Evolutionary conservation across 2,113 vertebrate genomes (phyloP).

Genomic region (Hydrolagus affinis): DNA sequence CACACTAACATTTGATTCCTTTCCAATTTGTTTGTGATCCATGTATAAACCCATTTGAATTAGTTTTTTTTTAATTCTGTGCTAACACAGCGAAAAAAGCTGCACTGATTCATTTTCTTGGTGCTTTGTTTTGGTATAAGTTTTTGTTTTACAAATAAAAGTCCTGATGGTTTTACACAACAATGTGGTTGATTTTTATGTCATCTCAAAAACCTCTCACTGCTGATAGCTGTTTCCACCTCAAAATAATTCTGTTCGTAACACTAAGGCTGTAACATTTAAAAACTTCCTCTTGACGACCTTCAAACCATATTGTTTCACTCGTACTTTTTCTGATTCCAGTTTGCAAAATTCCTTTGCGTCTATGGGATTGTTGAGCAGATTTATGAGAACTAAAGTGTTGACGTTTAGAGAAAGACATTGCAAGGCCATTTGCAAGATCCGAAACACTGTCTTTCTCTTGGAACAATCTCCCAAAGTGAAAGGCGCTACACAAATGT

Average conservation of each 20-base stretch:
- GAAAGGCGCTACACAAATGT: no score
- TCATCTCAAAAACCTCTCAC: conserved; percentile 4
- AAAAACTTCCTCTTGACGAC: neutral
- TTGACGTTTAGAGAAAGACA: no score
- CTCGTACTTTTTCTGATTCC: neutral
- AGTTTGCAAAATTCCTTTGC: neutral
- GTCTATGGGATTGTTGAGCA: no score
- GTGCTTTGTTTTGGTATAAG: neutral
- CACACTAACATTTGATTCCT: no score
- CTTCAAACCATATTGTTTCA: neutral
- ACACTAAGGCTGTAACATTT: neutral
- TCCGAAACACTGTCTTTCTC: no score
- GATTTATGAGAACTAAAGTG: no score
- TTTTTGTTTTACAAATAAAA: conserved; percentile 14
- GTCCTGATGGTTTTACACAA: conserved; percentile 22
- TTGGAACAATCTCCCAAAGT: no score
- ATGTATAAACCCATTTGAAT: neutral
- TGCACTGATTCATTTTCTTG: conserved; percentile 11
- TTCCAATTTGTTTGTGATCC: neutral
- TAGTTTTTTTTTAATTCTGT: neutral
- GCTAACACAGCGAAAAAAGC: neutral
- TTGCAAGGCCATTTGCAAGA: no score
- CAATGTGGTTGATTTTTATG: neutral
- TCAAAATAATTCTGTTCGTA: neutral
- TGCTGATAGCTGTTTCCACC: neutral